These are phyloP conservation scores for Drosophila imparisetae DNA, from an alignment of 2,888 invertebrate genomes.

Conservation along the genomic window DNA sequence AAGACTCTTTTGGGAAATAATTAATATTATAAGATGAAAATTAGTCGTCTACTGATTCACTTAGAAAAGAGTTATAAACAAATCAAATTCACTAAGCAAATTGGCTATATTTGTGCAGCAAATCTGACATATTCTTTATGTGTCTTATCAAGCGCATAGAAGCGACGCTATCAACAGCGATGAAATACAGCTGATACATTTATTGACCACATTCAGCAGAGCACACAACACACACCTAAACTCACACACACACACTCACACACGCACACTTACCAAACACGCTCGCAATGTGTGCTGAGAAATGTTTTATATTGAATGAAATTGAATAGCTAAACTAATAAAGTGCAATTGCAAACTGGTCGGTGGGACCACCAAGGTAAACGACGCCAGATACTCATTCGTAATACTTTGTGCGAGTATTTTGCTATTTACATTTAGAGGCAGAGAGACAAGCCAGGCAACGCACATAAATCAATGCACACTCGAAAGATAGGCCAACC, in stretches of 20 bases:
- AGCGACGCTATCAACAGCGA: constrained; percentile 7
- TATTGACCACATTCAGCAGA: constrained; percentile 18
- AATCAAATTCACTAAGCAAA: not conserved
- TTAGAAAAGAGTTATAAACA: not conserved
- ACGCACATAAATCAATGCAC: constrained; percentile 80
- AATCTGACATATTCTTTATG: not conserved
- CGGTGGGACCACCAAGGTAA: constrained; percentile 36
- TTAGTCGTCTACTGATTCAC: too few species aligned
- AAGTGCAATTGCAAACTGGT: constrained; percentile 63
- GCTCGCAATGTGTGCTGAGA: constrained; percentile 8
- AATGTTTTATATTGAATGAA: constrained; percentile 32
- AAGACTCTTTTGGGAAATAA: not conserved
- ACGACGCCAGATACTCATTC: not conserved
- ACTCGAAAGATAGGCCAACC: constrained; percentile 66
- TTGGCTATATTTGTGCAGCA: not conserved
- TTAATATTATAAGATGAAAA: not conserved
- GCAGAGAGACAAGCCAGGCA: constrained; percentile 17
- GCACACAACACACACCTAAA: not conserved
- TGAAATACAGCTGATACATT: constrained; percentile 14
- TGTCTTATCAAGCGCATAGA: not conserved
- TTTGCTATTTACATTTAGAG: constrained; percentile 46
- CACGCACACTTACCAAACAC: constrained; percentile 14
- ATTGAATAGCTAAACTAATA: constrained; percentile 81
- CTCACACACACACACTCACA: constrained; percentile 15
- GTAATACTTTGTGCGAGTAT: not conserved